These are phyloP conservation scores for Thymelicus acteon DNA, from an alignment of 2,888 invertebrate species.

Conservation along the genomic window DNA sequence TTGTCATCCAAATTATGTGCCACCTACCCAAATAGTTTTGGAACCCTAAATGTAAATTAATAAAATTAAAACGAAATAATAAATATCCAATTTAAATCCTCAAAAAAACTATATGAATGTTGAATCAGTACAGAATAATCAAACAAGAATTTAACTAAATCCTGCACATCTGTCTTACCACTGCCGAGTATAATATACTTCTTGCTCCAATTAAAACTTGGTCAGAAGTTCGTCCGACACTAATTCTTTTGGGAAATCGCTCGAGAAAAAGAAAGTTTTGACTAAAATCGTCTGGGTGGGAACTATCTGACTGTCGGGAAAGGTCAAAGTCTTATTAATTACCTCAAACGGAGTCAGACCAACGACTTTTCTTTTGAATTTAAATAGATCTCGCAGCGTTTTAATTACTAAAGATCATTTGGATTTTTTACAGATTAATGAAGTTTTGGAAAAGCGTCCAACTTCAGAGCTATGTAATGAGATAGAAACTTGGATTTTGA, in stretches of 20 bases:
- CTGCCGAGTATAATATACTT: constrained; percentile 10
- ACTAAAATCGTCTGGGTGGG: constrained; percentile 27
- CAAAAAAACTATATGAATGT: no score
- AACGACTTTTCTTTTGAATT: constrained; percentile 1
- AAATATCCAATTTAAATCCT: no score
- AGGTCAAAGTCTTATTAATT: constrained; percentile 28
- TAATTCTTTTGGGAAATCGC: constrained; percentile 36
- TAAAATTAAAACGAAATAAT: no score
- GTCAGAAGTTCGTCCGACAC: constrained; percentile 19
- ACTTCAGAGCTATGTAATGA: no score
- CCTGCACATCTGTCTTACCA: constrained; percentile 3
- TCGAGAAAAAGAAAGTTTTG: constrained; percentile 31
- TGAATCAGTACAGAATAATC: not conserved
- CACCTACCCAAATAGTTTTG: no score
- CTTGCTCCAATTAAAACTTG: constrained; percentile 29
- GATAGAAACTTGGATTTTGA: no score
- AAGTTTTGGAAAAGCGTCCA: not conserved
- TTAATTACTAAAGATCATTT: constrained; percentile 1
- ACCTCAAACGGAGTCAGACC: constrained; percentile 8
- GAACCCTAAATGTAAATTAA: no score
- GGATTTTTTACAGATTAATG: constrained; percentile 7
- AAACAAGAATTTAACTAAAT: not conserved
- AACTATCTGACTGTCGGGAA: constrained; percentile 23
- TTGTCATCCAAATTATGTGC: no score
- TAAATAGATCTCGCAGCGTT: constrained; percentile 10